A percentile compares a stretch with the other conserved stretches of the same genome.
These are phyloP conservation scores for Graptemys geographica DNA, from an alignment of 2,797 vertebrate species.

Conservation along the genomic window DNA sequence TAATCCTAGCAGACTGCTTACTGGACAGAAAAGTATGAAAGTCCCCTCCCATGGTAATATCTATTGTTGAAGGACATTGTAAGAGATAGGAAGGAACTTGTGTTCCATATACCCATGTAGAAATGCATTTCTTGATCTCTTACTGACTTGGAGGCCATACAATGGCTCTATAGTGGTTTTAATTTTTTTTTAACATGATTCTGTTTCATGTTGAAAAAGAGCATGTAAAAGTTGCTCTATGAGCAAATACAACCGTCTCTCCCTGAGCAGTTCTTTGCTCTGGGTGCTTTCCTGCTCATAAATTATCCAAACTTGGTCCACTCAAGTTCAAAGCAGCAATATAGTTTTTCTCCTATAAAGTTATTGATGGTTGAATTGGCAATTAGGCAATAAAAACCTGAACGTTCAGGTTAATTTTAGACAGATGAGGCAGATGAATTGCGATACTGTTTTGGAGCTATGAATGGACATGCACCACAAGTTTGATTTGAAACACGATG, in stretches of 20 bases:
- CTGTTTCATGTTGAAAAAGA: conserved; percentile 7
- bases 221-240: conserved; percentile 22
- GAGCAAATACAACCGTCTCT: conserved; percentile 28
- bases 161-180: neutral
- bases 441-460: conserved; percentile 12
- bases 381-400: conserved; percentile 51
- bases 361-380: conserved; percentile 65
- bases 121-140: neutral
- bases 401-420: conserved; percentile 53
- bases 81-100: neutral
- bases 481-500: conserved; percentile 26
- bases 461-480: neutral
- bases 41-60: neutral
- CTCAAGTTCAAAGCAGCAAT: neutral
- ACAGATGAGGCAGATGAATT: conserved; percentile 42
- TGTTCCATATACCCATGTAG: neutral
- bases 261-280: neutral
- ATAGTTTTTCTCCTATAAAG: conserved; percentile 3
- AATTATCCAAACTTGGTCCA: conserved; percentile 13
- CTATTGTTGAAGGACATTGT: neutral
- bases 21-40: neutral
- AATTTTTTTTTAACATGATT: conserved; percentile 10
- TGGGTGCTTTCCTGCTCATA: neutral
- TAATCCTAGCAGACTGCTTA: neutral
- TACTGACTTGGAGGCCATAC: neutral